Evolutionary conservation across 1,140 invertebrate genomes (phyloP), one percentile per base, ranked within the genome.

Genomic region (Propsilocerus akamusi): DNA sequence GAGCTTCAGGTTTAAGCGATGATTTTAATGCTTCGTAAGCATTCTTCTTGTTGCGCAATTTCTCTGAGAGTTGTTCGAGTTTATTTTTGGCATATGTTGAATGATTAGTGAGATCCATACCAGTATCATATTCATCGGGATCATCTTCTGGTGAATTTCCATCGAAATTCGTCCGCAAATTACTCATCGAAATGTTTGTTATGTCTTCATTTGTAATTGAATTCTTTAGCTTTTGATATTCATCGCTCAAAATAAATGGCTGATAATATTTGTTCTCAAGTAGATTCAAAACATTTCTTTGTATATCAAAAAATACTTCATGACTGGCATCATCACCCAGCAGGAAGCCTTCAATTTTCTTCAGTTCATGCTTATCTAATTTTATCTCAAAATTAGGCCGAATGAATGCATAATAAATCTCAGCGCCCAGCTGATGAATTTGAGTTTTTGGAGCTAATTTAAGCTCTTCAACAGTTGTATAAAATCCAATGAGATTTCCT

Each of bases 321-420:
- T 86, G 87, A 4, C 87, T 88, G 1, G 62, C 55, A 59, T 81
- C 84, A 58, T 89, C 81, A 26, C 87, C 88, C 37, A 89, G 62
- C 48, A 94, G 68, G 67, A 92, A 94, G 23, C 78, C 74, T 61
- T 93, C 88, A 75, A 93, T 92, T 51, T 80, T 73, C 61, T 87
- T 88, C 41, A 82, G 72, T 3, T 63, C 63, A 47, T 59, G 57
- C 53, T 60, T 62, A 28, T 64, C 62, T 17, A 63, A 59, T 30
- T 28, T 26, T 51, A 88, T 81, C 60, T 83, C 80, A 2, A 80
- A 79, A 50, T 76, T 80, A 5, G 81, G 78, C 52, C 80, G 72
- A 51, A 92, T 83, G 57, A 86, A 91, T 11, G 84, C 87, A 57
- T 91, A 87, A 67, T 88, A 92, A 54, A 92, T 87, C 61, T 91